Base-by-base conservation (phyloP, 2,888 invertebrate genomes). In the Phyllotreta striolata region DNA sequence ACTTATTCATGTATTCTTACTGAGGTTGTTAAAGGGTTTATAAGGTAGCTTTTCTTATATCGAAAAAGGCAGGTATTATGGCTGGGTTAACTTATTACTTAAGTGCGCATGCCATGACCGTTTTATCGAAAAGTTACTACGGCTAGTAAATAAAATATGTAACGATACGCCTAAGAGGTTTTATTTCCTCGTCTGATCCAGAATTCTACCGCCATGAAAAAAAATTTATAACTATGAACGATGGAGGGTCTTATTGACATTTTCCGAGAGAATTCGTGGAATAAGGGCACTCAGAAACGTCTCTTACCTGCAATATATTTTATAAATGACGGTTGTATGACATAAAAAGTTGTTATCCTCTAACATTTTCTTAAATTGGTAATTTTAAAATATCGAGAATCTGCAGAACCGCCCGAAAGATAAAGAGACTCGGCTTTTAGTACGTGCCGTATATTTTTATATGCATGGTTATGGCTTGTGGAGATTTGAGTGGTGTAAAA, bases 241-340 rank as follows among this genome's bases (percentile, higher is more conserved):
- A 47, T 12, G 38, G 38, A 52, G 24, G 47, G 39, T 46, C 46
- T 6, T 14, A 57, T 57, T 57, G 57, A 47, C 47, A 57, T 57
- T 57, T 46, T 46, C 12, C 9, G 44, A 56, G 10, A 35, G 12
- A 56, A 56, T 44, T 47, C 44, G 4, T 46, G 35, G 14, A 46
- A 38, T 57, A 37, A 57, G 47, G 38, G n/a, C 47, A 57, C 34
- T 46, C 46, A 10, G 35, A 49, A 49, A 49, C 12, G 57, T 49
- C 57, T 39, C 24, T 49, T 47, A 58, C 57, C 57, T 58, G 49
- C 49, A 58, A 24, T 58, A 47, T 39, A n/a, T 58, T 46, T 47
- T 39, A 39, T 14, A 58, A 10, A 58, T 39, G 47, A 14, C 10
- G 40, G 47, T 38, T 47, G 24, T 58, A 49, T 38, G 57, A 58